Conservation (phyloP, 2,888 invertebrate genomes). For the Pseudococcus longispinus region DNA sequence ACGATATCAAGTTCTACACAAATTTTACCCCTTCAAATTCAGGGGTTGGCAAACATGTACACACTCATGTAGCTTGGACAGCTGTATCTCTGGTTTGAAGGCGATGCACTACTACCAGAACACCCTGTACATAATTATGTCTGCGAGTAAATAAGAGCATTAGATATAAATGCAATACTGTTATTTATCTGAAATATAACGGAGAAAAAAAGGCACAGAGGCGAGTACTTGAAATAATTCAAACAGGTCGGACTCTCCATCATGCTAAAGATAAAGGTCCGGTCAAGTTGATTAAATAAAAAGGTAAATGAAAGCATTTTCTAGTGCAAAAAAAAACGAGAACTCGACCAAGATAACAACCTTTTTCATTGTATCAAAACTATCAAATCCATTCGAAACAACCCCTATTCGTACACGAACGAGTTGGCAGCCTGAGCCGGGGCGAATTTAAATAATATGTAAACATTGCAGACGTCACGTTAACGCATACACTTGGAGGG, state of each 20-base stretch:
- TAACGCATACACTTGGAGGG: neutral
- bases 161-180: neutral
- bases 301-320: neutral
- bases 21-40: too few relatives aligned
- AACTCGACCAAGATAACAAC: neutral
- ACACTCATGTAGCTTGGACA: too few relatives aligned
- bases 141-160: neutral
- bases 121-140: too few relatives aligned
- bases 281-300: neutral
- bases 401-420: neutral
- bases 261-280: neutral
- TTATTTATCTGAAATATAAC: neutral
- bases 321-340: neutral
- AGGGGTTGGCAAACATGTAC: too few relatives aligned
- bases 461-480: slow-evolving; percentile 4
- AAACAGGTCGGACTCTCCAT: neutral
- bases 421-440: neutral
- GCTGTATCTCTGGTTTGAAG: too few relatives aligned
- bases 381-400: neutral
- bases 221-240: neutral
- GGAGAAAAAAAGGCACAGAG: neutral
- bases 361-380: slow-evolving; percentile 8
- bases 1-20: too few relatives aligned
- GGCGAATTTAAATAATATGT: slow-evolving; percentile 16
- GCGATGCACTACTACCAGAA: too few relatives aligned